Base-by-base conservation (phyloP, 2,797 vertebrate genomes). In the Aldrovandia affinis region DNA sequence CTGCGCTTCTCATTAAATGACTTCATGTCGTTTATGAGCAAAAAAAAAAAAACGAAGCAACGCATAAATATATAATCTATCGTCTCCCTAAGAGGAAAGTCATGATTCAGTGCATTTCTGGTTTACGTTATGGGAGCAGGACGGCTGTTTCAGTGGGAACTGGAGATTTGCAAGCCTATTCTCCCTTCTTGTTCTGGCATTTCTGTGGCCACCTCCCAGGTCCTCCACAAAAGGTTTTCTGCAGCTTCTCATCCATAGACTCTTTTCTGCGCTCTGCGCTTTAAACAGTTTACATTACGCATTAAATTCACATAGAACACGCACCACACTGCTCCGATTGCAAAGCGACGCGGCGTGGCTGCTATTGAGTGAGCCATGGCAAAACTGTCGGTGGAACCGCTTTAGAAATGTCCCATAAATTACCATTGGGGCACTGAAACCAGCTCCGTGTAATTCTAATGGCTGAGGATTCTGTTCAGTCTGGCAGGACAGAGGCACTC, bases 81-180 rank as follows among this genome's bases (percentile, higher is more conserved):
- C 30, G 36, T 61, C 57, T 82, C 77, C 22, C 61, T 36, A 61
- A 83, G 28, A 81, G 36, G 61, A 55, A 36, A 80, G 70, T 81
- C 55, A 82, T 81, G 77, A 70, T 82, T 80, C 59, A 84, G 75
- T 83, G 78, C 81, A 78, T 79, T 80, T 83, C 50, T 82, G 85
- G 78, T 50, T 54, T 47, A 89, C 52, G 80, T 81, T 78, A 82
- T 57, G 55, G 81, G 86, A 82, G 79, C 73, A 22, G 52, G 78
- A 68, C 44, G 42, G 15, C 57, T 73, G 54, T 33, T 42, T 83
- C 50, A 55, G 73, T 44, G 82, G 54, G 44, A 59, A 36, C 63
- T 73, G 55, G 30, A 47, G 75, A n/a, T 52, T 47, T 78, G 33
- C 70, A 55, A 44, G 15, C 15, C 30, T 10, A 50, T n/a, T 79